Evolutionary conservation across 2,113 vertebrate species (phyloP).

Genomic region (Pycnonotus jocosus): DNA sequence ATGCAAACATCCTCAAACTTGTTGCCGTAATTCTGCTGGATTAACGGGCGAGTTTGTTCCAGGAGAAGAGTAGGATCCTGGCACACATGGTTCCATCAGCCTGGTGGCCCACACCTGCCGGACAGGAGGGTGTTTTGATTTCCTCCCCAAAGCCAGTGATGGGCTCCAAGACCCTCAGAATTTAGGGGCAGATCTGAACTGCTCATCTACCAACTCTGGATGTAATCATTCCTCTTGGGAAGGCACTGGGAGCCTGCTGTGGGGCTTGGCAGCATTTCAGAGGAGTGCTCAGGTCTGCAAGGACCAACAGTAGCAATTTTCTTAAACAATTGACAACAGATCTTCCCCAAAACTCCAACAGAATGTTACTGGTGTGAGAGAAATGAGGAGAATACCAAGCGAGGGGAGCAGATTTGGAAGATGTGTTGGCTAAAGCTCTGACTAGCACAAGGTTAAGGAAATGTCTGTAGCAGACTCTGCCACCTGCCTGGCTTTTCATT

Average conservation of each 20-base stretch:
- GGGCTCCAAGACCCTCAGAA: not conserved
- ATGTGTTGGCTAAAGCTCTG: not conserved
- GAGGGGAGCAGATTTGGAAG: not conserved
- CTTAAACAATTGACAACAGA: not conserved
- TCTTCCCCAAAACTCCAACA: not conserved
- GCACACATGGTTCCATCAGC: not conserved
- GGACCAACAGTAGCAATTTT: not conserved
- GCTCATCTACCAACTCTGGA: accelerated
- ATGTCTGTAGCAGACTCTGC: not conserved
- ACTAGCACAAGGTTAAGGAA: not conserved
- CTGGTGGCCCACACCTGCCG: not conserved
- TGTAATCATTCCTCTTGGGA: accelerated
- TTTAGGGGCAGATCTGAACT: not conserved
- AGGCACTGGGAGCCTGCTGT: not conserved
- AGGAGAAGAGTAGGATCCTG: not conserved
- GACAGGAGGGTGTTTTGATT: not conserved
- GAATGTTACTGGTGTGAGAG: not conserved
- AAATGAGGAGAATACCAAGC: accelerated
- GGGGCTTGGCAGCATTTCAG: not conserved
- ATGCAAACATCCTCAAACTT: slow-evolving; percentile 47
- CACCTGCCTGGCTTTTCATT: not conserved
- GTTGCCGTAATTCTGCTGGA: slow-evolving; percentile 66
- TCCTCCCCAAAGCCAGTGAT: accelerated
- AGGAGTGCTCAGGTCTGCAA: not conserved
- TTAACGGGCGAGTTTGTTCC: slow-evolving; percentile 43